Evolutionary conservation across 2,888 invertebrate genomes (phyloP), one percentile per base, ranked within the genome.

Genomic region (Diogma glabrata): DNA sequence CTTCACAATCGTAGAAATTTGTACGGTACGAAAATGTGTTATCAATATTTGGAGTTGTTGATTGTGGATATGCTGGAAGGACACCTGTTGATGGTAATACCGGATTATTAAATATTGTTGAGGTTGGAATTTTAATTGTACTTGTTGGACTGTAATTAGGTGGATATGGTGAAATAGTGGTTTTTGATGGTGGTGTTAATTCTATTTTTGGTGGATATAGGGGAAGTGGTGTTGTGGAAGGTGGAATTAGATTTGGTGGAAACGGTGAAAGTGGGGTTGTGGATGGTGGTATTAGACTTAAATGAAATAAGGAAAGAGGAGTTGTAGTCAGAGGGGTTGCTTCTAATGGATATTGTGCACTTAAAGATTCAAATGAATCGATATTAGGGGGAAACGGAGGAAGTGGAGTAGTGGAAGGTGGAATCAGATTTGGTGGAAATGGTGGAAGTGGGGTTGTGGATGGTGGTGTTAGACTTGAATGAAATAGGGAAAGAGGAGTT

Each of bases 1-100:
- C 36, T 23, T 26, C 51, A 43, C 53, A 53, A 46, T 46, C 36
- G 14, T 47, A 43, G 48, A 49, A 48, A 49, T 48, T 51, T 46
- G 53, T 24, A 22, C 36, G 43, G 14, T 24, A 46, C 46, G 49
- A 20, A 40, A 38, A 36, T n/a, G 26, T 14, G 52, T 28, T 26
- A 17, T 33, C 24, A 3, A n/a, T 22, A 24, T 47, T 23, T 22
- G 49, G n/a, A 14, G 51, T 40, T 14, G 48, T 46, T 26, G 51
- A 17, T 14, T 22, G 20, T 38, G 51, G 22, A 23, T 14, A 19
- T n/a, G 23, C 22, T 22, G 43, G 43, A 20, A 43, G 43, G 8
- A 43, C 43, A 43, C 43, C 43, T 43, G 43, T 43, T 43, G 17
- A 43, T 43, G 43, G 22, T 43, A 43, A 22, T 22, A 20, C 23